Percentiles rank a stretch among this genome's conserved stretches.
Evolutionary conservation across 2,888 invertebrate genomes (phyloP).

Genomic region (Parochlus steinenii): DNA sequence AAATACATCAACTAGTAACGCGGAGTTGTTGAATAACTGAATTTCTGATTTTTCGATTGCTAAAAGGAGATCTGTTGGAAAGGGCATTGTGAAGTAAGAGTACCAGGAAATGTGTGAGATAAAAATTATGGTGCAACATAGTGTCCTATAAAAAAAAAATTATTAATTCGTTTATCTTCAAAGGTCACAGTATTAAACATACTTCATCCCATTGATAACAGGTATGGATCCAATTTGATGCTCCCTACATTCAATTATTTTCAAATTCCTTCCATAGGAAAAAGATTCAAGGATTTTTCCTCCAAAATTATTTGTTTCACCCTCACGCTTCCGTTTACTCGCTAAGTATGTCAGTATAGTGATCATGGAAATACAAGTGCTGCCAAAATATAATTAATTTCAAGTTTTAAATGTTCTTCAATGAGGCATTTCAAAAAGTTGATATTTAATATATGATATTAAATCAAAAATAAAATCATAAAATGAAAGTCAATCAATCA

Average conservation of each 20-base stretch:
- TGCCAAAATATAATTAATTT: too few relatives aligned
- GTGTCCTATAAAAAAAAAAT: not conserved
- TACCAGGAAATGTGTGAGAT: constrained; percentile 1
- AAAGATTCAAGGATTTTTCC: not conserved
- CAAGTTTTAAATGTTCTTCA: too few relatives aligned
- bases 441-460: too few relatives aligned
- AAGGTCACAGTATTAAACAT: not conserved
- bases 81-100: not conserved
- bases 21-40: not conserved
- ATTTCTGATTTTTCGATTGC: not conserved
- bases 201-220: constrained; percentile 1
- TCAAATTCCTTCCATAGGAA: not conserved
- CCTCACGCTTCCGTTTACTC: too few relatives aligned
- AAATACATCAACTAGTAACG: constrained; percentile 6
- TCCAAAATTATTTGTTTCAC: not conserved
- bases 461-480: too few relatives aligned
- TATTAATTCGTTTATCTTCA: not conserved
- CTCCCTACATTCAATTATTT: too few relatives aligned
- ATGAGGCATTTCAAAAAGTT: too few relatives aligned
- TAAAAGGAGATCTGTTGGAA: not conserved
- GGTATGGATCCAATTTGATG: too few relatives aligned
- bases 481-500: too few relatives aligned
- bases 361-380: too few relatives aligned
- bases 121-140: not conserved
- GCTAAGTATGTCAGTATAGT: too few relatives aligned